Percentiles rank a stretch among this genome's conserved stretches.
These are phyloP conservation scores for Diachasma alloeum DNA, from an alignment of 1,140 invertebrate genomes.

Conservation along the genomic window DNA sequence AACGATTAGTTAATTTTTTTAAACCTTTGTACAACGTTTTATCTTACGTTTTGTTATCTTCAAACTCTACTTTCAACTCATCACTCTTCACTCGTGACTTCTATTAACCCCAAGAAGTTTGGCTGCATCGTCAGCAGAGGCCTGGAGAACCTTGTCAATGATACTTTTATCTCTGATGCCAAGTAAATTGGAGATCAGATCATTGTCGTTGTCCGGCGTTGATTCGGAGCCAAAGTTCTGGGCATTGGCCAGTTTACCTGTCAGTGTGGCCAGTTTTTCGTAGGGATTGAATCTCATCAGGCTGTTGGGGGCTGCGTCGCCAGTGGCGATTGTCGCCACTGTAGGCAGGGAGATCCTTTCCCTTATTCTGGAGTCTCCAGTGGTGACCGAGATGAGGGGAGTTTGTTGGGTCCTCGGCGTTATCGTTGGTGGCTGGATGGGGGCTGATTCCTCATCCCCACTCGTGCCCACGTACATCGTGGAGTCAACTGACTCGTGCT, in stretches of 20 bases:
- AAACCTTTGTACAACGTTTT: background rate
- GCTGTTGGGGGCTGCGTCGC: slow-evolving; percentile 54
- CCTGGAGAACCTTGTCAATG: slow-evolving; percentile 83
- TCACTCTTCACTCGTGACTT: slow-evolving; percentile 51
- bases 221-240: slow-evolving; percentile 58
- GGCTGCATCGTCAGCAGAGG: slow-evolving; percentile 86
- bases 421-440: slow-evolving; percentile 62
- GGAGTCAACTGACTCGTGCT: slow-evolving; percentile 70
- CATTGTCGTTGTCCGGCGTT: slow-evolving; percentile 64
- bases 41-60: background rate
- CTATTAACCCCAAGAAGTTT: slow-evolving; percentile 83
- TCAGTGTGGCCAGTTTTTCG: slow-evolving; percentile 59
- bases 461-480: slow-evolving; percentile 56
- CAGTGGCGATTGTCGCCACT: slow-evolving; percentile 51
- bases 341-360: slow-evolving; percentile 55
- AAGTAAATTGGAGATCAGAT: slow-evolving; percentile 88
- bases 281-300: slow-evolving; percentile 56
- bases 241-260: slow-evolving; percentile 66
- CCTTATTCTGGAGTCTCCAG: slow-evolving; percentile 38
- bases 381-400: slow-evolving; percentile 30
- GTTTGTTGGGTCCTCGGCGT: slow-evolving; percentile 51
- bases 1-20: background rate
- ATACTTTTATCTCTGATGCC: slow-evolving; percentile 88
- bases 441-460: slow-evolving; percentile 61
- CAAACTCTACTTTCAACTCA: background rate